Conservation (phyloP, 53 echinoderm and acorn worm species). For the Crossaster papposus region DNA sequence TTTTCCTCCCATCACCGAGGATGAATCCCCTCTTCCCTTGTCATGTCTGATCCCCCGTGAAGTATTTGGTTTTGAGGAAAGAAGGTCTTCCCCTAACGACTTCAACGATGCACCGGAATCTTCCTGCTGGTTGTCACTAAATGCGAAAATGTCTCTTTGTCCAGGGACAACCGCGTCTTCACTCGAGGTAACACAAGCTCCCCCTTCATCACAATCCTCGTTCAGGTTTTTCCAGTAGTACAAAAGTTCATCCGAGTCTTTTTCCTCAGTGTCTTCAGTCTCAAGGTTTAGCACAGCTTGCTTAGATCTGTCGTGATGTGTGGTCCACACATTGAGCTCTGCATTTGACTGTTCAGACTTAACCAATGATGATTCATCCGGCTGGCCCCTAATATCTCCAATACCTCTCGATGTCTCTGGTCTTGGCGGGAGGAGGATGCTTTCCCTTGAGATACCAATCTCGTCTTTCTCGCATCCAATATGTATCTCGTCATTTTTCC, state of each 20-base stretch:
- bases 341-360: neutral
- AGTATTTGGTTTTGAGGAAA: neutral
- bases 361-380: neutral
- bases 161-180: neutral
- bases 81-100: neutral
- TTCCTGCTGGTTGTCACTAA: neutral
- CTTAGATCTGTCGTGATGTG: neutral
- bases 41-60: neutral
- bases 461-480: neutral
- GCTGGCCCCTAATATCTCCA: neutral
- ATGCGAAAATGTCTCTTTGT: neutral
- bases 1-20: neutral
- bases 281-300: neutral
- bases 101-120: neutral
- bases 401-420: constrained; percentile 38
- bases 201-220: neutral
- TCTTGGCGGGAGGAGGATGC: neutral
- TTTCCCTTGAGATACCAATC: constrained; percentile 14
- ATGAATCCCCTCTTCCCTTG: neutral
- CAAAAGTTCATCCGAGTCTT: neutral
- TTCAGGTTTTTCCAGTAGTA: neutral
- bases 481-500: neutral
- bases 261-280: neutral
- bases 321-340: neutral
- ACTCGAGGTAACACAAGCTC: neutral